Percentiles rank a stretch among this genome's conserved stretches.
These are phyloP conservation scores for Plagiodera versicolora DNA, from an alignment of 2,888 invertebrate genomes.

Conservation along the genomic window DNA sequence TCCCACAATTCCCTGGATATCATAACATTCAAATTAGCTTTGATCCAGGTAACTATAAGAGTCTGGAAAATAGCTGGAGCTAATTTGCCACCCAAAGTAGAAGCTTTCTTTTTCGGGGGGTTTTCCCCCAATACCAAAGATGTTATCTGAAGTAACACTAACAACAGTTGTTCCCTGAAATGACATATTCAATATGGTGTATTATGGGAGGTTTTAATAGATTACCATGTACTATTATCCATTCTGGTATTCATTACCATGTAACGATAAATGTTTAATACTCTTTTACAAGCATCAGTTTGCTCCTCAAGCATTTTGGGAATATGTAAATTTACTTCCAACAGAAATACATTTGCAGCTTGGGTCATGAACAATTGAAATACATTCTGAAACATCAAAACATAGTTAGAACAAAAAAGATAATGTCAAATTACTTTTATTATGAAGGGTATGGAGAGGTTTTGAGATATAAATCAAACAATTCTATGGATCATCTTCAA, in stretches of 20 bases:
- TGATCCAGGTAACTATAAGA: slow-evolving; percentile 96
- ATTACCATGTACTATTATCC: slow-evolving; percentile 88
- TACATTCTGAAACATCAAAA: slow-evolving; percentile 63
- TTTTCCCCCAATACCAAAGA: slow-evolving; percentile 83
- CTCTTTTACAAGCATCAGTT: slow-evolving; percentile 94
- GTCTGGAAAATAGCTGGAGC: slow-evolving; percentile 91
- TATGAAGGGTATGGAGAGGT: no score
- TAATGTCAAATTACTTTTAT: no score
- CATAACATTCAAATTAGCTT: slow-evolving; percentile 92
- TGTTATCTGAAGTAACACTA: slow-evolving; percentile 89
- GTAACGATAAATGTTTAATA: slow-evolving; percentile 92
- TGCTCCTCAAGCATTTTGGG: slow-evolving; percentile 84
- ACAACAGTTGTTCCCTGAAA: slow-evolving; percentile 79
- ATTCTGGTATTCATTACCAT: slow-evolving; percentile 96
- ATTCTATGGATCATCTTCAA: no score
- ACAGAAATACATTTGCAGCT: slow-evolving; percentile 91
- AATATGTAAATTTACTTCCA: slow-evolving; percentile 64
- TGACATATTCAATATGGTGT: no score
- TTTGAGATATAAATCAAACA: no score
- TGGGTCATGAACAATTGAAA: slow-evolving; percentile 91
- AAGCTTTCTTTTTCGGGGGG: slow-evolving; percentile 74
- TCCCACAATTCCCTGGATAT: slow-evolving; percentile 92
- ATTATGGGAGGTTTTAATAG: slow-evolving; percentile 9
- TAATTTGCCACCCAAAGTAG: slow-evolving; percentile 75
- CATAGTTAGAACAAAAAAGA: no score